Percentiles rank a stretch among this genome's conserved stretches.
Conservation (phyloP, 2,888 invertebrate genomes). For the Petrolisthes cinctipes region DNA sequence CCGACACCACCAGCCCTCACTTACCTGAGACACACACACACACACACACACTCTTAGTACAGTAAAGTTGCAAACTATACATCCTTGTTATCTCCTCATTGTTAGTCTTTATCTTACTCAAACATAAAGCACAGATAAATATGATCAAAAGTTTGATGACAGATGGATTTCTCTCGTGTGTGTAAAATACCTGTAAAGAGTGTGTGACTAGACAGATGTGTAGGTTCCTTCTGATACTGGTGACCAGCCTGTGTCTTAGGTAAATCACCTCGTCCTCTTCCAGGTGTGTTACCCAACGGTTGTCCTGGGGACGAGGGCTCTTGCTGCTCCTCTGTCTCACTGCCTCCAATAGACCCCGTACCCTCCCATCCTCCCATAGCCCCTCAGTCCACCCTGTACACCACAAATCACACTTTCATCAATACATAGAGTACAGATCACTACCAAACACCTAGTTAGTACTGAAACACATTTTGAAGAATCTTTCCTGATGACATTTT, state of each 20-base stretch:
- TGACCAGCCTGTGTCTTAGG: slow-evolving; percentile 40
- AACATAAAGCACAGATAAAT: slow-evolving; percentile 4
- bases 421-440: too few relatives aligned
- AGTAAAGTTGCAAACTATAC: too few relatives aligned
- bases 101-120: too few relatives aligned
- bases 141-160: neutral
- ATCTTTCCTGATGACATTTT: too few relatives aligned
- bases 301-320: slow-evolving; percentile 38
- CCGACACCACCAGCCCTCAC: slow-evolving; percentile 40
- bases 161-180: neutral
- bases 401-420: too few relatives aligned
- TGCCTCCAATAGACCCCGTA: slow-evolving; percentile 40
- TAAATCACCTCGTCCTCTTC: slow-evolving; percentile 50
- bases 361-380: slow-evolving; percentile 32
- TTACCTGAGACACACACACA: slow-evolving; percentile 7
- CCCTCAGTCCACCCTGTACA: slow-evolving; percentile 50
- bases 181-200: slow-evolving; percentile 21
- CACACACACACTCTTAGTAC: neutral
- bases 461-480: too few relatives aligned
- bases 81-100: neutral
- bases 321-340: slow-evolving; percentile 39
- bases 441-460: too few relatives aligned
- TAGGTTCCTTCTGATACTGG: slow-evolving; percentile 45
- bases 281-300: slow-evolving; percentile 51
- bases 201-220: slow-evolving; percentile 47